Evolutionary conservation across 2,888 invertebrate species (phyloP).

Genomic region (Atethmia centrago): DNA sequence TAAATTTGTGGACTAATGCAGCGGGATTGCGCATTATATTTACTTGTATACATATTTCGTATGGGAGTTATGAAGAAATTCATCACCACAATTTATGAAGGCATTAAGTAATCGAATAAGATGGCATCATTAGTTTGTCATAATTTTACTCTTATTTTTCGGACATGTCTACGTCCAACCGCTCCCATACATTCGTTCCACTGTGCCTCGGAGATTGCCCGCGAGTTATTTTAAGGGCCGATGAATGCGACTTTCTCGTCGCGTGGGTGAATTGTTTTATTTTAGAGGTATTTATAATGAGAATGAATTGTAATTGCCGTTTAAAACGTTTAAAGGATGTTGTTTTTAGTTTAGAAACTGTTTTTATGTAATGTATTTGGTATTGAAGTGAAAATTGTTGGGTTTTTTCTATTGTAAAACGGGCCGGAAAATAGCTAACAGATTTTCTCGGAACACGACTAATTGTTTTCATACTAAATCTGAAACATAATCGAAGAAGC

Average conservation of each 20-base stretch:
- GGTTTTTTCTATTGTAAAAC: not conserved
- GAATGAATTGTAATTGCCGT: constrained; percentile 51
- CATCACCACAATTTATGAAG: too few species aligned
- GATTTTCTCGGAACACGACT: not conserved
- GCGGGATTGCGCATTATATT: too few species aligned
- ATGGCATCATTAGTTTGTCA: too few species aligned
- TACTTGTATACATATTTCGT: too few species aligned
- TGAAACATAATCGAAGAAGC: constrained; percentile 4
- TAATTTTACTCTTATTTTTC: too few species aligned
- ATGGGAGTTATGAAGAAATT: too few species aligned
- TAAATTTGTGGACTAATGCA: too few species aligned
- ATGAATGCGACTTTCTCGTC: constrained; percentile 65
- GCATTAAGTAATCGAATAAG: too few species aligned
- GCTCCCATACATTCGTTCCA: too few species aligned
- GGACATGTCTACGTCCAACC: too few species aligned
- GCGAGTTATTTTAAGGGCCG: constrained; percentile 66
- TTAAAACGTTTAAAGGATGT: constrained; percentile 20
- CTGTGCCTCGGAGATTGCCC: constrained; percentile 48
- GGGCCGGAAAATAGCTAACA: too few species aligned
- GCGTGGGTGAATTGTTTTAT: constrained; percentile 53
- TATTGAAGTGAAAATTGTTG: not conserved
- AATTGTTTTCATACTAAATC: constrained; percentile 6
- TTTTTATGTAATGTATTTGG: not conserved
- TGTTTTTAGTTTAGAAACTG: constrained; percentile 15
- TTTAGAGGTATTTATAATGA: constrained; percentile 53